Percentiles rank a stretch among this genome's conserved stretches.
These are phyloP conservation scores for Halcyon badia DNA, from an alignment of 2,797 vertebrate species.

Conservation along the genomic window DNA sequence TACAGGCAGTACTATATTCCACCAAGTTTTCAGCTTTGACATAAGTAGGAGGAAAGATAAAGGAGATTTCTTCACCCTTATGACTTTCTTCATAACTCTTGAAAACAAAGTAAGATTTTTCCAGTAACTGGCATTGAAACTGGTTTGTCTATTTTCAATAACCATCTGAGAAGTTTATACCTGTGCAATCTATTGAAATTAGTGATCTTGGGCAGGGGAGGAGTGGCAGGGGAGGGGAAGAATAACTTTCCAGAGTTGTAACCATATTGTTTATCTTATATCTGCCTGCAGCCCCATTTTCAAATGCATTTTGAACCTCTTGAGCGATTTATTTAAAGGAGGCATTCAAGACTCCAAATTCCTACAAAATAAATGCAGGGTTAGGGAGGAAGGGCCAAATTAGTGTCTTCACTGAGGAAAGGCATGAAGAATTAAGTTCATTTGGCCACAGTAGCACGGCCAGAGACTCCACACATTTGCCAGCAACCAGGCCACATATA, in stretches of 20 bases:
- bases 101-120: not conserved
- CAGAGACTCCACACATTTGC: not conserved
- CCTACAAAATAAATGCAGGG: not conserved
- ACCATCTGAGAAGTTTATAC: not conserved
- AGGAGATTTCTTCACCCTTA: not conserved
- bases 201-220: no score
- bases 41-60: not conserved
- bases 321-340: not conserved
- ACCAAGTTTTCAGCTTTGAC: not conserved
- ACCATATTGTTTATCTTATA: not conserved
- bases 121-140: not conserved
- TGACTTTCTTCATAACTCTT: not conserved
- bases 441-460: not conserved
- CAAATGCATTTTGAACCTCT: not conserved
- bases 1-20: not conserved
- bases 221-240: accelerated
- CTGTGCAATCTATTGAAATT: not conserved
- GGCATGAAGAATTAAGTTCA: not conserved
- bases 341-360: not conserved
- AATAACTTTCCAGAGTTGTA: not conserved
- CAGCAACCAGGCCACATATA: not conserved
- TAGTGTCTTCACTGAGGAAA: not conserved
- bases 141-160: not conserved
- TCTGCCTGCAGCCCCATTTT: not conserved
- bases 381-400: not conserved